Evolutionary conservation across 2,113 vertebrate species (phyloP).

Genomic region (Motacilla alba): DNA sequence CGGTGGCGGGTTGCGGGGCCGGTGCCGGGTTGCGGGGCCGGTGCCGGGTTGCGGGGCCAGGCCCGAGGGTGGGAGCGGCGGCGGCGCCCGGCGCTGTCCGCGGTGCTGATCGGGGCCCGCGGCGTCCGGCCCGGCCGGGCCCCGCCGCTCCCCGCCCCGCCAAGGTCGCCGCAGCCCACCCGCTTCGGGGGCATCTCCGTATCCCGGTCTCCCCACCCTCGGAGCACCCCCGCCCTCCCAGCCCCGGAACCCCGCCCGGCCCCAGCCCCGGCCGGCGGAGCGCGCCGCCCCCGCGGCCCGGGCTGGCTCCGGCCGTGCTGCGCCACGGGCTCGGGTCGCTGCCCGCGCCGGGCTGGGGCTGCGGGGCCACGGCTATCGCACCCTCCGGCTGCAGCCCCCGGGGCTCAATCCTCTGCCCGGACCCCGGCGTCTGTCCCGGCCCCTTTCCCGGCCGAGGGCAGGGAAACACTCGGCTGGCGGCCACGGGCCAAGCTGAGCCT

Average conservation of each 20-base stretch:
- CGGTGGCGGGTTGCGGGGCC: too few species aligned
- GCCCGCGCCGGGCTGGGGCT: not conserved
- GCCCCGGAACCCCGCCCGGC: not conserved
- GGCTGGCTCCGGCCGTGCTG: not conserved
- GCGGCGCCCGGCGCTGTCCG: not conserved
- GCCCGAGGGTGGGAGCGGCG: not conserved
- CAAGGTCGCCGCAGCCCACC: too few species aligned
- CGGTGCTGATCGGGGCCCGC: not conserved
- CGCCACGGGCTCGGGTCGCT: not conserved
- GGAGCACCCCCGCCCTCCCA: too few species aligned
- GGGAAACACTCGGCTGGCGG: not conserved
- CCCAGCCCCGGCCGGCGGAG: not conserved
- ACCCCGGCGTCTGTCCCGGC: not conserved
- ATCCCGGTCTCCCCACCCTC: not conserved
- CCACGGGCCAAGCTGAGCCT: not conserved
- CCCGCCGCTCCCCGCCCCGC: too few species aligned
- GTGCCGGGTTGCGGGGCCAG: too few species aligned
- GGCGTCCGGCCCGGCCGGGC: not conserved
- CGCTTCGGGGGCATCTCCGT: not conserved
- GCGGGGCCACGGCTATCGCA: not conserved
- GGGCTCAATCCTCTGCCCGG: not conserved
- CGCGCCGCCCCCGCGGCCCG: not conserved
- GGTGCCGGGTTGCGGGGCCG: too few species aligned
- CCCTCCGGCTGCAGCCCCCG: not conserved
- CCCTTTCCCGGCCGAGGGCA: not conserved